Conservation (phyloP, 2,888 invertebrate species). For the Agrochola circellaris region DNA sequence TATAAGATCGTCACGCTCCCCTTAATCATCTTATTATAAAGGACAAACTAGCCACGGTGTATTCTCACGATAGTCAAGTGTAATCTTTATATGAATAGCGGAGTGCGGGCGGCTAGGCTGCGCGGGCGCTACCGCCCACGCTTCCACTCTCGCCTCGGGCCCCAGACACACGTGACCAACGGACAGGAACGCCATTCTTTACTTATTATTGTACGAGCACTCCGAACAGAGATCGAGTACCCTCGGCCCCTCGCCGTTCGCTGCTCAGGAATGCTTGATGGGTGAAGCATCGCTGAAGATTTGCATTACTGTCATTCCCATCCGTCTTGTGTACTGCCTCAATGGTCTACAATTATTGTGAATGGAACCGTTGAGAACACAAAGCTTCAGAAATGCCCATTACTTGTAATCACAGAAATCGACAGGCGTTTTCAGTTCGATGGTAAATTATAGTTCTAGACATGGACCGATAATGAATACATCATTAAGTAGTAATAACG, state of each 20-base stretch:
- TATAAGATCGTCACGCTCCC: conserved; percentile 45
- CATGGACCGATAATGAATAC: conserved; percentile 56
- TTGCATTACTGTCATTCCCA: conserved; percentile 83
- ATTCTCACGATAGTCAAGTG: conserved; percentile 83
- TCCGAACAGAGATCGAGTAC: conserved; percentile 77
- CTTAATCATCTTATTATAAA: conserved; percentile 63
- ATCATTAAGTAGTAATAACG: conserved; percentile 57
- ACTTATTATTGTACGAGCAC: conserved; percentile 70
- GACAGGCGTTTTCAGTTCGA: conserved; percentile 57
- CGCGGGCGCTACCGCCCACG: conserved; percentile 80
- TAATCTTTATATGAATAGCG: conserved; percentile 71
- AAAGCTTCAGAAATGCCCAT: conserved; percentile 69
- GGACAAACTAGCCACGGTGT: conserved; percentile 74
- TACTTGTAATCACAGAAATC: conserved; percentile 70
- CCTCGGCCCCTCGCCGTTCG: conserved; percentile 72
- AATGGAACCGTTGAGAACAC: conserved; percentile 72
- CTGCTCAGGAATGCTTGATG: conserved; percentile 74
- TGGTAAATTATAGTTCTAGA: conserved; percentile 57
- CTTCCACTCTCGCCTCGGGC: conserved; percentile 87
- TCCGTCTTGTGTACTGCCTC: conserved; percentile 77
- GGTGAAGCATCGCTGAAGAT: conserved; percentile 77
- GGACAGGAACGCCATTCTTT: conserved; percentile 82
- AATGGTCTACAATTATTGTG: conserved; percentile 77
- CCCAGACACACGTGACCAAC: conserved; percentile 83
- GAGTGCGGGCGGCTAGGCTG: conserved; percentile 14